These are phyloP conservation scores for Erythrocercus mccallii DNA, from an alignment of 2,113 vertebrate species.

Conservation along the genomic window DNA sequence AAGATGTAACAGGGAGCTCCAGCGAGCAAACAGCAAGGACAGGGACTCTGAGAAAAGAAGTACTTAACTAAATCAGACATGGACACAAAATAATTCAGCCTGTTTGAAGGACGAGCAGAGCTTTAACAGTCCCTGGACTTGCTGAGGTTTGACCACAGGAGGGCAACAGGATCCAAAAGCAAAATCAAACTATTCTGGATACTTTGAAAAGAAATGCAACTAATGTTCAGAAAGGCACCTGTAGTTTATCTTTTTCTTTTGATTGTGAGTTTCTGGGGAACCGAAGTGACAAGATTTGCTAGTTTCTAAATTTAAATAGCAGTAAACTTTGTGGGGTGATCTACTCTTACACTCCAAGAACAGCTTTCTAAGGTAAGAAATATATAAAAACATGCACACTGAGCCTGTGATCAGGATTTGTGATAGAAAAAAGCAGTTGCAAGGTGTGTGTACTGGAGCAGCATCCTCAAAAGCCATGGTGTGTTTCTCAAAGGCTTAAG, in stretches of 20 bases:
- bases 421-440: accelerated
- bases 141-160: slow-evolving; percentile 24
- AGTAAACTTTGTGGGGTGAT: accelerated
- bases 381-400: accelerated
- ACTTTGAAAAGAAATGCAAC: neutral
- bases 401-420: neutral
- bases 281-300: neutral
- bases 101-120: accelerated
- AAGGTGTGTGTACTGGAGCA: neutral
- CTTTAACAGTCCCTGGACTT: neutral
- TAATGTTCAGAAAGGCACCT: neutral
- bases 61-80: neutral
- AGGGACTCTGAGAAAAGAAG: neutral
- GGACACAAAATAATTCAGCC: neutral
- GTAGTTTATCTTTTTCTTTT: neutral
- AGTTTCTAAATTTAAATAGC: neutral
- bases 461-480: neutral
- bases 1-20: neutral
- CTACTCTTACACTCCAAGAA: neutral
- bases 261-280: neutral
- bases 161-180: neutral
- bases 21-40: neutral
- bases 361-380: neutral
- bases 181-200: neutral
- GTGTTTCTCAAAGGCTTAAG: neutral